Percentiles rank a stretch among this genome's conserved stretches.
Evolutionary conservation across 1,140 invertebrate genomes (phyloP).

Genomic region (Rhagoletis zephyria): DNA sequence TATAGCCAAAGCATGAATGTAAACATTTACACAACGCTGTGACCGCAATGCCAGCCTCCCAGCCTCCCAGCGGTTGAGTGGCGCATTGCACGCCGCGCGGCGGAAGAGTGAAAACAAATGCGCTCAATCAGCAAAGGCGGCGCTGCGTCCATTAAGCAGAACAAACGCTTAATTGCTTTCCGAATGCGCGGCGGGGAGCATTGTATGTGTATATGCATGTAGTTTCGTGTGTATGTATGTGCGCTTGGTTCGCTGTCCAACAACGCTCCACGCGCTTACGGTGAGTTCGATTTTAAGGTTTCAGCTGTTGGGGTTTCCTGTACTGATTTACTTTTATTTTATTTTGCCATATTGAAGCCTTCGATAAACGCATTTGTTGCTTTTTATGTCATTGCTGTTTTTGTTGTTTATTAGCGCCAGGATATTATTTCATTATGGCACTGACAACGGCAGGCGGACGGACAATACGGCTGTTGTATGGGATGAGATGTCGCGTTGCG

Average conservation of each 20-base stretch:
- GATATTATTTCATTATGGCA: constrained; percentile 50
- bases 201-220: background rate
- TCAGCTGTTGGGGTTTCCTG: background rate
- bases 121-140: constrained; percentile 72
- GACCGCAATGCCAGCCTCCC: constrained; percentile 1
- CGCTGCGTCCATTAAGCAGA: constrained; percentile 72
- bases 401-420: constrained; percentile 47
- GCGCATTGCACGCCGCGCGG: background rate
- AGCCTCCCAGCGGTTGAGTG: background rate
- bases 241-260: background rate
- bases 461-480: too few relatives aligned
- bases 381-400: background rate
- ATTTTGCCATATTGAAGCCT: background rate
- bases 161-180: constrained; percentile 73
- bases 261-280: background rate
- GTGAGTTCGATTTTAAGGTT: constrained; percentile 1
- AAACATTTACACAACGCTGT: constrained; percentile 12
- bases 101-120: constrained; percentile 66
- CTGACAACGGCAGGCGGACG: background rate
- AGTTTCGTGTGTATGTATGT: background rate
- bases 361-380: background rate
- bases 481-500: too few relatives aligned
- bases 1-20: constrained; percentile 38
- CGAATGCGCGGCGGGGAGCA: constrained; percentile 65
- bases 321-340: background rate